Conservation (phyloP, 2,113 vertebrate genomes). For the Ahaetulla prasina region DNA sequence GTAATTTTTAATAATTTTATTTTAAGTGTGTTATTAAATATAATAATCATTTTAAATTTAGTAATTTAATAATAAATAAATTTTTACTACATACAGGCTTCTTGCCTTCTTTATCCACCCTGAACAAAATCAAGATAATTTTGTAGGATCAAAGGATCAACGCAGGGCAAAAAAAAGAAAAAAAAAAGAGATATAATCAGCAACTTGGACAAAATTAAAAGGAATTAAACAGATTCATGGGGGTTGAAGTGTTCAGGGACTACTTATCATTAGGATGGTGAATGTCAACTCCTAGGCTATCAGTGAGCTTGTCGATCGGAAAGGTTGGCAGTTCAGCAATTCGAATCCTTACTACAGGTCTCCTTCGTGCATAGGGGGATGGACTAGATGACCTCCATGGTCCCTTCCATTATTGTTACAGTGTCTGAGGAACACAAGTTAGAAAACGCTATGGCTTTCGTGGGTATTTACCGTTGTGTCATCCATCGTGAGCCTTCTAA, state of each 20-base stretch:
- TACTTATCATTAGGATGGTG: not conserved
- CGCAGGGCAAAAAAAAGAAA: not conserved
- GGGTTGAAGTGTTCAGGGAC: not conserved
- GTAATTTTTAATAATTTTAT: not conserved
- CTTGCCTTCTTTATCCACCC: not conserved
- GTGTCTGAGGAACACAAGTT: not conserved
- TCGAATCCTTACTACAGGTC: no score
- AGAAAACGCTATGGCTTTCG: not conserved
- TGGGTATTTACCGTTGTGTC: not conserved
- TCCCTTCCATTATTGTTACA: no score
- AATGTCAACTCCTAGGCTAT: not conserved
- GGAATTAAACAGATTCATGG: not conserved
- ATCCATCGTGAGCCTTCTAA: not conserved
- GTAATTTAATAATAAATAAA: not conserved
- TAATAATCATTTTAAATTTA: not conserved
- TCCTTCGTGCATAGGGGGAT: no score
- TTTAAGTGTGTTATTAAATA: not conserved
- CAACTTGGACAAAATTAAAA: not conserved
- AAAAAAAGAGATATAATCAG: not conserved
- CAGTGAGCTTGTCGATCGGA: no score
- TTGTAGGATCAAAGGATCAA: not conserved
- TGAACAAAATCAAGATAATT: not conserved
- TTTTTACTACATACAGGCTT: not conserved
- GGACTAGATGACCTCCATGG: no score
- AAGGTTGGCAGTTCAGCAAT: no score